Conservation (phyloP, 1,140 invertebrate species). For the Littorina saxatilis region DNA sequence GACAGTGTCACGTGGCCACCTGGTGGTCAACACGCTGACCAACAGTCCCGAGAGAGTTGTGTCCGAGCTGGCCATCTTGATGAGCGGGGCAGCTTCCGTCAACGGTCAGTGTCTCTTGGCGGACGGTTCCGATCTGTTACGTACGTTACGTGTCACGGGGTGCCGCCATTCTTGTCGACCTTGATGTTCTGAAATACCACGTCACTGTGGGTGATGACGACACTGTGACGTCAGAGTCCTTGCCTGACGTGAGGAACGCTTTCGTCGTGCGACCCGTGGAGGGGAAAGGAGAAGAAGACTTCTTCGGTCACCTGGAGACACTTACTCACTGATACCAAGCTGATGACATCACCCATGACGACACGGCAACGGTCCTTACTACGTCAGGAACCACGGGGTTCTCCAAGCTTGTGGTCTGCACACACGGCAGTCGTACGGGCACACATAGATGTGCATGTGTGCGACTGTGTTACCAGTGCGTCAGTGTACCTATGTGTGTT, state of each 20-base stretch:
- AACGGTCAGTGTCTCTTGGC: too few species aligned
- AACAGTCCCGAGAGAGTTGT: too few species aligned
- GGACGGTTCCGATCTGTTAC: too few species aligned
- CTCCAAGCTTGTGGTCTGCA: conserved; percentile 12
- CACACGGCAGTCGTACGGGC: not conserved
- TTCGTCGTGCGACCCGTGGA: conserved; percentile 7
- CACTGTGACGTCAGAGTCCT: not conserved
- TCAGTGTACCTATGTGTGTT: not conserved
- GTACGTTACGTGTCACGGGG: too few species aligned
- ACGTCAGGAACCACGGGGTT: conserved; percentile 30
- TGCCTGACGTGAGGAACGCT: not conserved
- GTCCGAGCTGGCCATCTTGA: too few species aligned
- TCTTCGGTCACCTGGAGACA: not conserved
- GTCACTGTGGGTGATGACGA: not conserved
- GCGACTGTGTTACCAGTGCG: not conserved
- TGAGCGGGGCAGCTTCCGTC: too few species aligned
- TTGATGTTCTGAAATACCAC: not conserved
- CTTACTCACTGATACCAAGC: not conserved
- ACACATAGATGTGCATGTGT: not conserved
- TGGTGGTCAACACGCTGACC: too few species aligned
- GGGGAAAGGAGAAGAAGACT: not conserved
- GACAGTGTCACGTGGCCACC: too few species aligned
- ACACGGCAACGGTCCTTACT: conserved; percentile 23
- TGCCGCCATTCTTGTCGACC: too few species aligned
- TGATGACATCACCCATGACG: not conserved